Evolutionary conservation across 1,140 invertebrate species (phyloP).

Genomic region (Steinernema feltiae): DNA sequence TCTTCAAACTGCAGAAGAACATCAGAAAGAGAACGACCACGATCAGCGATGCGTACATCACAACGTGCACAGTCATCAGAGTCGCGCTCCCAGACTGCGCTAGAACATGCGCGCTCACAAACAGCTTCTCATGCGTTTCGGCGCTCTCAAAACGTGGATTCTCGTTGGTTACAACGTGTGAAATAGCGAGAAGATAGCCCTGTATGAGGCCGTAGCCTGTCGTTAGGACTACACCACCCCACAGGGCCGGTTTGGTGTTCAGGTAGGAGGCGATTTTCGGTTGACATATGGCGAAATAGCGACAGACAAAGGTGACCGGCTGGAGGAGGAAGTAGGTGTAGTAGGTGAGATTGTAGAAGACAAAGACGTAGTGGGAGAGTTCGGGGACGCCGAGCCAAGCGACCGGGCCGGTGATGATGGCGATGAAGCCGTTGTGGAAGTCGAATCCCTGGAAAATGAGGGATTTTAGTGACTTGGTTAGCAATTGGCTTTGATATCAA

Average conservation of each 20-base stretch:
- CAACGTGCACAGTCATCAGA: not conserved
- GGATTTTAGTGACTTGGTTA: not conserved
- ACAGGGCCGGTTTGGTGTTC: not conserved
- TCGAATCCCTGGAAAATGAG: not conserved
- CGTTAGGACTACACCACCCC: not conserved
- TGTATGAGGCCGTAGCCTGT: not conserved
- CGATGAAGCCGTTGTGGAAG: not conserved
- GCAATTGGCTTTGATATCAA: too few relatives aligned
- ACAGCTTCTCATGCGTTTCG: not conserved
- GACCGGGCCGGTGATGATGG: not conserved
- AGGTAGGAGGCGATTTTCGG: not conserved
- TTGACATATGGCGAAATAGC: not conserved
- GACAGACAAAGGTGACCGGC: not conserved
- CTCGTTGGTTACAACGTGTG: not conserved
- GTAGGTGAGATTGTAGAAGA: not conserved
- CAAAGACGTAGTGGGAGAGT: not conserved
- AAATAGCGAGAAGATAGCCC: not conserved
- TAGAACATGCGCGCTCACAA: not conserved
- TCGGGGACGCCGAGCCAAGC: not conserved
- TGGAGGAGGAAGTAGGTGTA: not conserved
- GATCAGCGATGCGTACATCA: not conserved
- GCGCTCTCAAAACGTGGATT: too few relatives aligned
- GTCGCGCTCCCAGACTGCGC: not conserved
- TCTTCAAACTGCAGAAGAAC: slow-evolving; percentile 1
- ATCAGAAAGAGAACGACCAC: not conserved